phyloP scores from a whole-genome alignment of 2,797 vertebrate species.

The Trachurus trachurus region DNA sequence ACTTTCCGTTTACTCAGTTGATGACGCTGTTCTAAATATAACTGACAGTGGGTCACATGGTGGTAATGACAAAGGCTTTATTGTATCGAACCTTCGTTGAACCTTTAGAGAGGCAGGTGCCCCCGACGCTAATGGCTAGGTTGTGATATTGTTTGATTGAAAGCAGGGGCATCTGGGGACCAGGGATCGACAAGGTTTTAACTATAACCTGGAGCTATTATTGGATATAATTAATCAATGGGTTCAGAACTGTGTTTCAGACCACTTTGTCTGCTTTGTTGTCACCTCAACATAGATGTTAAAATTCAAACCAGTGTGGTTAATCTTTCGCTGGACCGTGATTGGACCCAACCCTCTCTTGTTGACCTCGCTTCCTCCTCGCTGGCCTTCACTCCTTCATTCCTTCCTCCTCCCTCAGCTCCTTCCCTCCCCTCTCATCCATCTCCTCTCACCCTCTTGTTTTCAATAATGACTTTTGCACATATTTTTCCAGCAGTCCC shows the following conservation, averaged over 20 bases:
- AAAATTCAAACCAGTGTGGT: conserved; percentile 48
- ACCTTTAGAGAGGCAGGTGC: neutral
- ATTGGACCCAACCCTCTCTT: conserved; percentile 29
- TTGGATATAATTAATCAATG: conserved; percentile 35
- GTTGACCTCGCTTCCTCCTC: conserved; percentile 38
- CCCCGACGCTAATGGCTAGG: neutral
- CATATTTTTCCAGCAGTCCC: conserved; percentile 2
- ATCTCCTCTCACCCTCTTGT: conserved; percentile 7
- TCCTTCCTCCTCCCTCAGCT: neutral
- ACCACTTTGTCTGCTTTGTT: conserved; percentile 2
- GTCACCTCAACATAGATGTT: conserved; percentile 25
- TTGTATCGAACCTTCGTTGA: neutral
- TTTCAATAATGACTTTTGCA: conserved; percentile 18
- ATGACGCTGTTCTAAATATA: conserved; percentile 21
- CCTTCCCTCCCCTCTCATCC: neutral
- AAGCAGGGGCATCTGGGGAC: conserved; percentile 9
- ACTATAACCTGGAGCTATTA: conserved; percentile 30
- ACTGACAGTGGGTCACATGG: conserved; percentile 12
- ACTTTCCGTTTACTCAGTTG: conserved; percentile 22
- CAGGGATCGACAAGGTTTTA: conserved; percentile 31
- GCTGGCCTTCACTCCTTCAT: conserved; percentile 30
- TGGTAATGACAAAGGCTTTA: conserved; percentile 7
- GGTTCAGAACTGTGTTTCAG: conserved; percentile 8
- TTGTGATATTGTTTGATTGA: conserved; percentile 32
- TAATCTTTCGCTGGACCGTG: conserved; percentile 54